These are phyloP conservation scores for Pollenia labialis DNA, from an alignment of 2,888 invertebrate genomes.

Conservation along the genomic window DNA sequence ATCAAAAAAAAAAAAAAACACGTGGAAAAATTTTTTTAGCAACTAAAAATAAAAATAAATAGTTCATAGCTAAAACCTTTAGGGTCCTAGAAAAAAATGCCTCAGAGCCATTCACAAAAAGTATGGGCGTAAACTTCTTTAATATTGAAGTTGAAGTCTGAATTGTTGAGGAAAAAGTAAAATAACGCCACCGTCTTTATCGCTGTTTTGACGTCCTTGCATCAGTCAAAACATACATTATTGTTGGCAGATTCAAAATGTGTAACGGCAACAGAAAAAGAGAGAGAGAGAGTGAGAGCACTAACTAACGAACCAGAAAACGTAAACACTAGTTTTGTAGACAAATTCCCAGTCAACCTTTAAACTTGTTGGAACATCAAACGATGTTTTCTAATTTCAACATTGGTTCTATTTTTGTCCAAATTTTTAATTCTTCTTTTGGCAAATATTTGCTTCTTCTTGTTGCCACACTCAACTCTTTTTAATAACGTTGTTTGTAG, in stretches of 20 bases:
- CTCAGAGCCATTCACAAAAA: slow-evolving; percentile 28
- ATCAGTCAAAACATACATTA: slow-evolving; percentile 55
- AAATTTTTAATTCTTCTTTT: slow-evolving; percentile 11
- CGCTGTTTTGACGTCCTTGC: slow-evolving; percentile 64
- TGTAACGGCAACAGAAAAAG: slow-evolving; percentile 24
- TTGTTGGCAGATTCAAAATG: slow-evolving; percentile 60
- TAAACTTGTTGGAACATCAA: slow-evolving; percentile 38
- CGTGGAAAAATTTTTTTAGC: slow-evolving; percentile 47
- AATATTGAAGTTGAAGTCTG: slow-evolving; percentile 34
- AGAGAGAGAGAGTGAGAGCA: not conserved
- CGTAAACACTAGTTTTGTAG: not conserved
- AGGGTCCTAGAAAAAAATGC: slow-evolving; percentile 23
- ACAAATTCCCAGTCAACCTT: slow-evolving; percentile 43
- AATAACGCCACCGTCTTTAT: slow-evolving; percentile 59
- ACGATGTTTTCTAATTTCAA: slow-evolving; percentile 20
- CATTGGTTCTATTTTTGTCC: slow-evolving; percentile 30
- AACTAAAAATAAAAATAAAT: slow-evolving; percentile 65
- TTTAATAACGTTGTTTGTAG: slow-evolving; percentile 55
- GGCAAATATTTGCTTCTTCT: slow-evolving; percentile 9
- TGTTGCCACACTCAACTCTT: slow-evolving; percentile 37
- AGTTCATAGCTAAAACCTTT: slow-evolving; percentile 58
- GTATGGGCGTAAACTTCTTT: slow-evolving; percentile 56
- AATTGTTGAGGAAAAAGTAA: slow-evolving; percentile 21
- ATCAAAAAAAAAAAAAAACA: slow-evolving; percentile 52
- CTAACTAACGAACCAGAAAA: slow-evolving; percentile 21